Evolutionary conservation across 2,888 invertebrate species (phyloP).

Genomic region (Nomada lathburiana): DNA sequence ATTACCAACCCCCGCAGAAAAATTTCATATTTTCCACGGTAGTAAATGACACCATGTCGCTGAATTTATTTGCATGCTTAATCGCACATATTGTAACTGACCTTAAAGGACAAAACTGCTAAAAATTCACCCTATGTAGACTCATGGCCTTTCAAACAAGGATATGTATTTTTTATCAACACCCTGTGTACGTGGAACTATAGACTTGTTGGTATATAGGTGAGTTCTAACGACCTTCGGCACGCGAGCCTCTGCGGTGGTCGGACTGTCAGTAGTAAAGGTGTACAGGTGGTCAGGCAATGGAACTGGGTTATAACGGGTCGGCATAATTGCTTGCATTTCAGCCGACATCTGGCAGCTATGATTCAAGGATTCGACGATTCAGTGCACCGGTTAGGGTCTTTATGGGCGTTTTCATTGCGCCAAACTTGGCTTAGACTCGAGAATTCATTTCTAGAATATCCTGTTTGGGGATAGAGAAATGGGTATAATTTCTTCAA

Average conservation of each 20-base stretch:
- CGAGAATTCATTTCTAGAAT: not conserved
- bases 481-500: not conserved
- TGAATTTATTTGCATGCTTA: no score
- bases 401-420: not conserved
- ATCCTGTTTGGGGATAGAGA: no score
- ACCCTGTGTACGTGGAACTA: constrained; percentile 25
- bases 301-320: constrained; percentile 52
- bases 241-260: constrained; percentile 68
- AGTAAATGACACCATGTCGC: no score
- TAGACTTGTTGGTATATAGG: constrained; percentile 2
- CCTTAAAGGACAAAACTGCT: no score
- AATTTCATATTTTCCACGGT: no score
- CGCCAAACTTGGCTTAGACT: not conserved
- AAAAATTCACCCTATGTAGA: not conserved
- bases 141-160: constrained; percentile 10
- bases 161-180: constrained; percentile 33
- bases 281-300: constrained; percentile 62
- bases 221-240: constrained; percentile 54
- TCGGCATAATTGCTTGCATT: constrained; percentile 34
- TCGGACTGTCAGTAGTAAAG: constrained; percentile 53
- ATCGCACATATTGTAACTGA: no score
- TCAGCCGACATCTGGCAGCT: constrained; percentile 40
- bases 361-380: constrained; percentile 23
- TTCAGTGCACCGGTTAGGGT: constrained; percentile 4
- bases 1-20: not conserved